Conservation (phyloP, 2,113 vertebrate species). For the Alligator mississippiensis region DNA sequence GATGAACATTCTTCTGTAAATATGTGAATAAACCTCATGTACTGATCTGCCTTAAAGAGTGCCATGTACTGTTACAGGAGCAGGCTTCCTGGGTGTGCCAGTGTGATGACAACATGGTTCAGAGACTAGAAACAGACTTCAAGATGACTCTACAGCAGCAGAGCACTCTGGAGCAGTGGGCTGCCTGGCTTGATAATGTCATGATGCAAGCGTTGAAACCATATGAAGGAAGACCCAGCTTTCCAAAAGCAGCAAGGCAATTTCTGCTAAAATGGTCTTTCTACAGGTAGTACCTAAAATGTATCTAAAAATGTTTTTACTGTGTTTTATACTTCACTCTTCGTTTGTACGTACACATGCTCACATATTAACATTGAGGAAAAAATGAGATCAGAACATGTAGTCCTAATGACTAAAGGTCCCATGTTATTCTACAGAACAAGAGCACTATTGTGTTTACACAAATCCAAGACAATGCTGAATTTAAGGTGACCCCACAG, state of each 20-base stretch:
- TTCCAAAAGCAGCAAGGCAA: constrained; percentile 86
- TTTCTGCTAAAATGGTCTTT: constrained; percentile 89
- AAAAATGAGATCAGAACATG: not conserved
- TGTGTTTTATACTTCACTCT: not conserved
- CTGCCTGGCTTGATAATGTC: constrained; percentile 86
- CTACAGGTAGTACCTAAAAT: constrained; percentile 79
- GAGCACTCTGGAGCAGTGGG: constrained; percentile 89
- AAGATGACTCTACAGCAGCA: constrained; percentile 90
- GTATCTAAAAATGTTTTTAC: not conserved
- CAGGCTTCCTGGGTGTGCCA: constrained; percentile 91
- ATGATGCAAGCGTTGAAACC: constrained; percentile 87
- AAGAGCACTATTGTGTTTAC: not conserved
- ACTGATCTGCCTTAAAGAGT: not conserved
- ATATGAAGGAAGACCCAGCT: constrained; percentile 86
- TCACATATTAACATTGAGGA: not conserved
- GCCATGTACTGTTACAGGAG: constrained; percentile 77
- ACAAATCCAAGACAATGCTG: not conserved
- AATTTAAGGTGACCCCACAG: too few relatives aligned
- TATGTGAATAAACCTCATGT: not conserved
- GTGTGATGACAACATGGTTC: constrained; percentile 89
- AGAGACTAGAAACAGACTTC: constrained; percentile 87
- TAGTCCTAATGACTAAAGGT: not conserved
- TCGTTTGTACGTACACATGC: not conserved
- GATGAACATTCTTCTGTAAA: not conserved
- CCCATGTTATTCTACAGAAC: not conserved